Evolutionary conservation across 2,888 invertebrate species (phyloP).

Genomic region (Heliconius ethilla): DNA sequence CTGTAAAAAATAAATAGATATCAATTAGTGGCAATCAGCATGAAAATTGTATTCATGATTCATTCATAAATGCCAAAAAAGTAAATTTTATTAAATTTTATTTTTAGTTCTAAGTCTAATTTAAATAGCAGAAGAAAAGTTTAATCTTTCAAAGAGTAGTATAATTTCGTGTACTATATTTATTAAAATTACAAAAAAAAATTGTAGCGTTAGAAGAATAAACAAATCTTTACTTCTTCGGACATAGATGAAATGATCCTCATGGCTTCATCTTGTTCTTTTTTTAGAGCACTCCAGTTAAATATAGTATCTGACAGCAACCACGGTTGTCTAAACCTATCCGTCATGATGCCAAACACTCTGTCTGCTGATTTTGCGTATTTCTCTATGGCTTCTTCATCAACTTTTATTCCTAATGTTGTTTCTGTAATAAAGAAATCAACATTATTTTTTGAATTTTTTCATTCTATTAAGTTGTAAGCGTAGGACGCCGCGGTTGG

Average conservation of each 20-base stretch:
- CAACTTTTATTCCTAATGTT: slow-evolving; percentile 34
- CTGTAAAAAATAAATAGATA: neutral
- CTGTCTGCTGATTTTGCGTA: slow-evolving; percentile 31
- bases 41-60: too few species aligned
- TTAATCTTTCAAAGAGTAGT: too few species aligned
- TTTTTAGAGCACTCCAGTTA: slow-evolving; percentile 32
- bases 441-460: too few species aligned
- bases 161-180: too few species aligned
- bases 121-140: too few species aligned
- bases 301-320: slow-evolving; percentile 31
- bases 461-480: too few species aligned
- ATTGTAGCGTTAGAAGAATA: neutral
- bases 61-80: too few species aligned
- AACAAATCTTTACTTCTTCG: slow-evolving; percentile 25
- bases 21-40: neutral
- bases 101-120: too few species aligned
- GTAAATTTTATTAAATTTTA: too few species aligned
- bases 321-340: slow-evolving; percentile 34
- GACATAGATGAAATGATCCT: slow-evolving; percentile 32
- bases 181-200: too few species aligned
- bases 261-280: slow-evolving; percentile 31
- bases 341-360: slow-evolving; percentile 29
- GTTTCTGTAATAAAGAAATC: slow-evolving; percentile 32
- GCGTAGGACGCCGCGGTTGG: too few species aligned
- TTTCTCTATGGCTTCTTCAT: slow-evolving; percentile 24